A percentile compares a stretch with the other conserved stretches of the same genome.
Evolutionary conservation across 2,113 vertebrate species (phyloP).

Genomic region (Chroicocephalus ridibundus): DNA sequence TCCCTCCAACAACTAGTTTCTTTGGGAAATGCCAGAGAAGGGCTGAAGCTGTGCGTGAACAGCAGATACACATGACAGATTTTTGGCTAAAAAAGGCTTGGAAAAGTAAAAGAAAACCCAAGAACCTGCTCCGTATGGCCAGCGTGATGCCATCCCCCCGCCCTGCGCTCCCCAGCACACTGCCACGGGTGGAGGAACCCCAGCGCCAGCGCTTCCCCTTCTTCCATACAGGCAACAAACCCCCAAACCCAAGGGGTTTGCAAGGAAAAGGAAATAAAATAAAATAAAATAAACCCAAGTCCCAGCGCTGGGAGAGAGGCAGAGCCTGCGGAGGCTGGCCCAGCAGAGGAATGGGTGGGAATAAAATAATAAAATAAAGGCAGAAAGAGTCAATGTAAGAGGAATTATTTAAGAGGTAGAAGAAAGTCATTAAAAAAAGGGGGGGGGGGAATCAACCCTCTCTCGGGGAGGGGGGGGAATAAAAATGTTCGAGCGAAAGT

Average conservation of each 20-base stretch:
- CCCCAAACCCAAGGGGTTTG: not conserved
- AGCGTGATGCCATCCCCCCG: not conserved
- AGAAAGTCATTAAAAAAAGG: not conserved
- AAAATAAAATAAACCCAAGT: not conserved
- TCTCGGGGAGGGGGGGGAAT: not conserved
- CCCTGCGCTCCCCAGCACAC: rapidly evolving
- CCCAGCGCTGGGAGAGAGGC: not conserved
- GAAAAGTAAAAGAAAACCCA: not conserved
- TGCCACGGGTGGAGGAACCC: not conserved
- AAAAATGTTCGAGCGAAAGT: not conserved
- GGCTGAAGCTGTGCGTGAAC: not conserved
- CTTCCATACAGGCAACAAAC: not conserved
- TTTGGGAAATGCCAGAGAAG: not conserved
- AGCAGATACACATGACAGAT: not conserved
- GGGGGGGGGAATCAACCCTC: not conserved
- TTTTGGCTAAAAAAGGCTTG: not conserved
- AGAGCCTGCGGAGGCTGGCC: not conserved
- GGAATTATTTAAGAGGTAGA: constrained; percentile 30
- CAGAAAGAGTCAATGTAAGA: not conserved
- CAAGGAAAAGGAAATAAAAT: not conserved
- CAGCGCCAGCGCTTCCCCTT: not conserved
- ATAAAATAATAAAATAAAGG: not conserved
- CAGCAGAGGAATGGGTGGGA: not conserved
- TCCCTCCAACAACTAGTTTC: not conserved
- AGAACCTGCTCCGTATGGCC: rapidly evolving